Evolutionary conservation across 2,797 vertebrate species (phyloP).

Genomic region (Apogon talboti): DNA sequence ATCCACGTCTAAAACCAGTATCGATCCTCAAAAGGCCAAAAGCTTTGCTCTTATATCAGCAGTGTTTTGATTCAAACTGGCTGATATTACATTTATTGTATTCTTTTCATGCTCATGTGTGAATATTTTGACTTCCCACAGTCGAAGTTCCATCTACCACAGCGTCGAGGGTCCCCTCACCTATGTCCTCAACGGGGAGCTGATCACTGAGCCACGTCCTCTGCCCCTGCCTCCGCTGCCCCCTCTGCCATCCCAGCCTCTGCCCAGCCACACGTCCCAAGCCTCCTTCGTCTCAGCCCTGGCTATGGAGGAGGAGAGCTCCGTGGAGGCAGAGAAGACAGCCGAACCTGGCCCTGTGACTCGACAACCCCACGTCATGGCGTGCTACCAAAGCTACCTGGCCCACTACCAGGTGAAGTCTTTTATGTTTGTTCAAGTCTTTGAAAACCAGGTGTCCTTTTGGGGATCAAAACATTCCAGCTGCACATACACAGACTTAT

Average conservation of each 20-base stretch:
- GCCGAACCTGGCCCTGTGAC: conserved; percentile 88
- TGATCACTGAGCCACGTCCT: conserved; percentile 86
- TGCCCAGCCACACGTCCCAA: conserved; percentile 93
- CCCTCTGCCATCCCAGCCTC: conserved; percentile 81
- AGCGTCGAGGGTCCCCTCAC: conserved; percentile 95
- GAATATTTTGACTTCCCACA: conserved; percentile 44
- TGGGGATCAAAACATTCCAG: background rate
- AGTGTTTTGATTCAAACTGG: background rate
- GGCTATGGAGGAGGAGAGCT: conserved; percentile 93
- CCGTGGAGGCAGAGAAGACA: conserved; percentile 88
- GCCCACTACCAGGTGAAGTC: conserved; percentile 87
- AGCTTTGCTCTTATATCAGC: background rate
- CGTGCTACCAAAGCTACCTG: conserved; percentile 94
- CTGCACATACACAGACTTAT: background rate
- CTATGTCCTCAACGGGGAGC: conserved; percentile 86
- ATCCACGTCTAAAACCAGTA: background rate
- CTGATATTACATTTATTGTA: background rate
- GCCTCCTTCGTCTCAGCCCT: conserved; percentile 97
- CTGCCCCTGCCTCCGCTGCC: conserved; percentile 86
- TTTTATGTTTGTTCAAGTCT: background rate
- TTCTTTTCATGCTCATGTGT: background rate
- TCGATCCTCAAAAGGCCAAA: background rate
- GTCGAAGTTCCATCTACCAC: conserved; percentile 95
- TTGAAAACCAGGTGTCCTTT: background rate
- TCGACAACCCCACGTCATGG: conserved; percentile 93